Base-by-base conservation (phyloP, 2,113 vertebrate genomes). In the Engystomops pustulosus region DNA sequence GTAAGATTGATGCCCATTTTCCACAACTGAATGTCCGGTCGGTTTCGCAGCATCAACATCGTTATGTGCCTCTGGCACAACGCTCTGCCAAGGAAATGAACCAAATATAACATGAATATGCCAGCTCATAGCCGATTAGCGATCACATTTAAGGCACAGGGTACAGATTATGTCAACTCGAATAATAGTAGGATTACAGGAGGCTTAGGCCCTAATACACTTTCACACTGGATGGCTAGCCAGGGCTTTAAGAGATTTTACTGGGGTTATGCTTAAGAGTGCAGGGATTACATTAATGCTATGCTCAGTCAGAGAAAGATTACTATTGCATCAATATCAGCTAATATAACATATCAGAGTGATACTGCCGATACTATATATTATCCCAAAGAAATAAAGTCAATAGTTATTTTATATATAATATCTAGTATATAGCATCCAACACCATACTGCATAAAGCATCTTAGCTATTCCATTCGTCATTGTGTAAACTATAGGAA, bases 1-100 rank as follows among this genome's bases (percentile, higher is more conserved):
- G 5, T 86, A 87, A 0, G 87, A 84, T 70, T 89, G 92, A 80
- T 92, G 90, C 34, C 92, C 93, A 6, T 93, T 95, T 89, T 94
- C 93, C 7, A 92, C 3, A 36, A 91, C 6, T 11, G 87, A 80
- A 0, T 87, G 86, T 84, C 88, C 88, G 3, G 90, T 90, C 49
- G 84, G 53, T 85, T 88, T 90, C 86, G 87, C 89, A 41, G 55
- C 79, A 67, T 93, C 90, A 0, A 79, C 79, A 83, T 91, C 92
- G 3, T 65, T 84, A 53, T 45, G 84, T 27, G 91, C 91, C 6
- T 91, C 92, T 12, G 91, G 89, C 34, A 94, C 92, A 85, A 92
- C 74, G 0, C 92, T 95, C 94, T 95, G 79, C 27, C 45, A 88
- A 87, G 86, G 89, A 70, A 85, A 23, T 70, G 49, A 70, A 85